Base-by-base conservation (phyloP, 2,797 vertebrate genomes). In the Harpagifer antarcticus region DNA sequence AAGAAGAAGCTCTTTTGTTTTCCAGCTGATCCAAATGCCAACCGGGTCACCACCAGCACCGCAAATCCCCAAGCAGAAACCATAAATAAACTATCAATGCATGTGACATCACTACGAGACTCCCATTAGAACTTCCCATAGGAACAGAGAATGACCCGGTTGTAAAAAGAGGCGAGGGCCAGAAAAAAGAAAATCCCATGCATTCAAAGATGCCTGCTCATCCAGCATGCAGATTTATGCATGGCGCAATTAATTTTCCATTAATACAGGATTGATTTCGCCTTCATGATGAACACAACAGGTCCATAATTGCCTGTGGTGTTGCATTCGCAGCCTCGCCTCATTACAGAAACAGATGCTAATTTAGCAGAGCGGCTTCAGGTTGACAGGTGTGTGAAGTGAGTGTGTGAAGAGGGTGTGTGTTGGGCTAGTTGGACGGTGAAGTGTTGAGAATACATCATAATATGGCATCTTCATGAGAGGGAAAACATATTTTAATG, bases 301-400 rank as follows among this genome's bases (percentile, higher is more conserved):
- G 81, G 78, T 73, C 81, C 80, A 81, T 94, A 92, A 94, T 93
- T 93, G 92, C 84, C 83, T 86, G 87, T 84, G 63, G 84, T 89
- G 86, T 91, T 93, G 82, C 84, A 81, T 89, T 90, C 76, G 60
- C 87, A 78, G 80, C 76, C 82, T 88, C 77, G 81, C 84, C 91
- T 88, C 77, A 91, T 93, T 93, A 90, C 78, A 69, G 88, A 90
- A 94, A 93, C 92, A 93, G 86, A 91, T 92, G 92, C 92, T 92
- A 90, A 92, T 91, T 90, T 88, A 89, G 79, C 66, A 0, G 54
- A 73, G 73, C 59, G 9, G 68, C 76, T 90, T 91, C 81, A 89
- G 82, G 86, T 88, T 88, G 88, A 76, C 86, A 89, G 84, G 76
- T 89, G 82, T 78, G 75, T 68, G 76, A 59, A n/a, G 60, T 60